phyloP scores from a whole-genome alignment of 2,888 invertebrate species.

The Pseudococcus viburni region DNA sequence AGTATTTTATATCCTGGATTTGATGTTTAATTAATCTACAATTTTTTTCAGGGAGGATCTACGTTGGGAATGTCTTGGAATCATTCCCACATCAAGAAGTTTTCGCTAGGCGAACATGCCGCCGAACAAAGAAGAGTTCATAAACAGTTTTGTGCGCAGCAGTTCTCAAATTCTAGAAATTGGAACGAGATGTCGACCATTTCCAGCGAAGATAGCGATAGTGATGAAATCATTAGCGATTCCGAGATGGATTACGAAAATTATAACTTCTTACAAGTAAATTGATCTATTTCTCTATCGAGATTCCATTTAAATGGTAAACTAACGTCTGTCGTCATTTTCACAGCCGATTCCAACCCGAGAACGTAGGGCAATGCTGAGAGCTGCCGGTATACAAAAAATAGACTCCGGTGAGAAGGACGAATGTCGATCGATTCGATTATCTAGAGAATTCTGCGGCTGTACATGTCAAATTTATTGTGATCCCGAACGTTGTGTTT shows the following conservation, averaged over 20 bases:
- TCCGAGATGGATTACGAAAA: constrained; percentile 89
- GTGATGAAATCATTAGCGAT: constrained; percentile 87
- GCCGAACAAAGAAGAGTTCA: constrained; percentile 90
- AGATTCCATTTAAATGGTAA: neutral
- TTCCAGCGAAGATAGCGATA: constrained; percentile 84
- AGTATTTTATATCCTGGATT: neutral
- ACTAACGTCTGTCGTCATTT: constrained; percentile 46
- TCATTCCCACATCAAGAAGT: constrained; percentile 81
- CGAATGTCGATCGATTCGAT: constrained; percentile 92
- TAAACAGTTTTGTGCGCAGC: constrained; percentile 82
- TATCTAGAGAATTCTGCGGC: constrained; percentile 93
- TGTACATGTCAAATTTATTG: constrained; percentile 94
- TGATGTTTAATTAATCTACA: neutral
- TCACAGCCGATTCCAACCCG: constrained; percentile 90
- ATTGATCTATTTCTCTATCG: neutral
- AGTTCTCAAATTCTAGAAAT: constrained; percentile 77
- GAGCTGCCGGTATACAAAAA: constrained; percentile 94
- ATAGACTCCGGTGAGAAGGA: constrained; percentile 95
- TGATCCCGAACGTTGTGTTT: constrained; percentile 95
- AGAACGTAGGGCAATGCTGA: constrained; percentile 87
- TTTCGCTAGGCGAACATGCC: constrained; percentile 90
- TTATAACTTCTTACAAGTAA: constrained; percentile 82
- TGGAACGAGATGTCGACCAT: constrained; percentile 69
- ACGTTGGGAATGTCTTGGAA: constrained; percentile 88
- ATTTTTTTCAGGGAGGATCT: constrained; percentile 80